Percentiles rank a stretch among this genome's conserved stretches.
Conservation (phyloP, 2,113 vertebrate genomes). For the Grammomys surdaster region DNA sequence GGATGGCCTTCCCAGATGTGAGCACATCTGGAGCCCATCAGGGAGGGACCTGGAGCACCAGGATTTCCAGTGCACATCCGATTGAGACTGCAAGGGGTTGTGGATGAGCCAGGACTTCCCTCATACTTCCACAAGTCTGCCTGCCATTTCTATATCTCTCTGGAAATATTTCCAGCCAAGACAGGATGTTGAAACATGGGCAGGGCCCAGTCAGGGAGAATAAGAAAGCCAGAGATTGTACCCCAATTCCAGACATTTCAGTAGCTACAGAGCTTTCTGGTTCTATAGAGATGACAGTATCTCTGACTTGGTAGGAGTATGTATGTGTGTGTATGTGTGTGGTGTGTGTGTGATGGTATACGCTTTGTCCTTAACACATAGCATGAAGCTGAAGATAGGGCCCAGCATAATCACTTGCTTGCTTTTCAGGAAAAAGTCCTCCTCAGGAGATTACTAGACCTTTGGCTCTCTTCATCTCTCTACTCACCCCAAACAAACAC, state of each 20-base stretch:
- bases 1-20: slow-evolving; percentile 83
- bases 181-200: slow-evolving; percentile 64
- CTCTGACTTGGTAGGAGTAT: slow-evolving; percentile 1
- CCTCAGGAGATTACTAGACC: not conserved
- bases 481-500: not conserved
- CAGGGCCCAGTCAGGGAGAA: not conserved
- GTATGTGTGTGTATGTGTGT: not conserved
- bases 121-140: slow-evolving; percentile 49
- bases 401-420: not conserved
- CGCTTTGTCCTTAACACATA: slow-evolving; percentile 23
- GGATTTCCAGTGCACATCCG: slow-evolving; percentile 72
- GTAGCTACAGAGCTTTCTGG: slow-evolving; percentile 41
- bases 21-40: slow-evolving; percentile 84
- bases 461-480: slow-evolving; percentile 25
- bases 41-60: slow-evolving; percentile 78
- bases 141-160: slow-evolving; percentile 59
- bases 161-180: slow-evolving; percentile 61
- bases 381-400: not conserved
- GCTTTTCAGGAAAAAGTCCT: slow-evolving; percentile 37
- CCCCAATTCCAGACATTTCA: slow-evolving; percentile 32
- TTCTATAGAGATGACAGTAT: not conserved
- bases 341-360: not conserved
- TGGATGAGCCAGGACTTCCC: slow-evolving; percentile 70
- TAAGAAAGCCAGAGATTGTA: not conserved
- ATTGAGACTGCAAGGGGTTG: slow-evolving; percentile 55